phyloP scores from a whole-genome alignment of 2,888 invertebrate genomes.

The Caenorhabditis uteleia region DNA sequence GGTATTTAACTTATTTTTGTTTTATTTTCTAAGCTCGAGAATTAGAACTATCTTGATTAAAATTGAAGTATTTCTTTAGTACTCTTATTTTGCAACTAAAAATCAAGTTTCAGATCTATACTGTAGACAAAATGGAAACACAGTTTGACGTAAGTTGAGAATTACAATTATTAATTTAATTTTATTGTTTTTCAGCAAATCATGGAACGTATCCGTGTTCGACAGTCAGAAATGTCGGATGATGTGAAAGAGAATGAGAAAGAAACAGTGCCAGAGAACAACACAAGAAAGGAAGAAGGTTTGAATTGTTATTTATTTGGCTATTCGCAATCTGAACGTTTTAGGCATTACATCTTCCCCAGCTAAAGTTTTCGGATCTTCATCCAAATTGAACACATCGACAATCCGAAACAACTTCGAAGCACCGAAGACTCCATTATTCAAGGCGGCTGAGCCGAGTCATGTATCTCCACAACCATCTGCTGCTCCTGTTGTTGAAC shows the following conservation, averaged over 20 bases:
- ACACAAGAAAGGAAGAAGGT: slow-evolving; percentile 7
- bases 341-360: slow-evolving; percentile 4
- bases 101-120: slow-evolving; percentile 15
- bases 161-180: background rate
- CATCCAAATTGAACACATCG: slow-evolving; percentile 3
- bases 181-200: slow-evolving; percentile 21
- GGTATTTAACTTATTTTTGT: background rate
- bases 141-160: slow-evolving; percentile 20
- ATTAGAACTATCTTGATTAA: background rate
- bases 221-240: slow-evolving; percentile 36
- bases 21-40: background rate
- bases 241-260: slow-evolving; percentile 37
- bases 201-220: slow-evolving; percentile 43
- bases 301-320: background rate
- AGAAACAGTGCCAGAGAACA: background rate
- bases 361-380: slow-evolving; percentile 21
- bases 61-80: background rate
- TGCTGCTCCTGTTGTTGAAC: background rate
- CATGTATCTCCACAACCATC: background rate
- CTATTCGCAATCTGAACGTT: background rate
- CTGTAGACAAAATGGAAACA: slow-evolving; percentile 35
- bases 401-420: background rate
- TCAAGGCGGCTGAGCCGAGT: slow-evolving; percentile 4
- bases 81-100: background rate
- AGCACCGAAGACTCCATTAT: slow-evolving; percentile 1